Base-by-base conservation (phyloP, 2,888 invertebrate species). In the Phalangium opilio region DNA sequence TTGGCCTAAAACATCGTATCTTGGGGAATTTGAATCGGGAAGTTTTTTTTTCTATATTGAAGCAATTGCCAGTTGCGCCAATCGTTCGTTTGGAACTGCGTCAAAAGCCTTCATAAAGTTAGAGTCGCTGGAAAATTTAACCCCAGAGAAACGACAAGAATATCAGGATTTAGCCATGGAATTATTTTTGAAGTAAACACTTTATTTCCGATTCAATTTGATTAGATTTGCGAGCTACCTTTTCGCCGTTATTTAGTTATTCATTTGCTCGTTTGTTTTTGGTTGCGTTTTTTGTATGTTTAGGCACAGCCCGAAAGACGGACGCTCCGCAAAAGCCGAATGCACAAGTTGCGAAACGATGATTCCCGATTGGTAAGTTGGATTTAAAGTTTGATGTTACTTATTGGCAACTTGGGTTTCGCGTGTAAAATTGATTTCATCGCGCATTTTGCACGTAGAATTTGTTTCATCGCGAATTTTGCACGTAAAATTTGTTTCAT, bases 41-140 rank as follows among this genome's bases (percentile, higher is more conserved):
- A n/a, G 41, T 18, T 36, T 17, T 20, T 14, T 12, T 33, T 45
- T 47, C 17, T 18, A 57, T 32, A 71, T 55, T 71, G 70, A 69
- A 74, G 82, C 82, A 0, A 69, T 73, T 64, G 70, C 64, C 56
- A 75, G 80, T 7, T 75, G 77, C 52, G 77, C 77, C 55, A 77
- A 77, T 50, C 72, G 76, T 59, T 78, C 81, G 2, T 85, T 80
- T 62, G 77, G 78, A n/a, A 78, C 84, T 11, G 89, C 90, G 63
- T 95, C 95, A 0, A 83, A 83, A 63, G 95, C 96, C 0, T 86
- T 98, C 60, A 89, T 93, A 59, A 86, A 87, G 65, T 70, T 98
- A 32, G 91, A 95, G 68, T 78, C 82, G 2, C 55, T 68, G 48
- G 66, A 67, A 32, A 54, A 50, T 2, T 52, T 67, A n/a, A 55